These are phyloP conservation scores for Scaptomyza cyrtandrae DNA, from an alignment of 2,888 invertebrate species.

Conservation along the genomic window DNA sequence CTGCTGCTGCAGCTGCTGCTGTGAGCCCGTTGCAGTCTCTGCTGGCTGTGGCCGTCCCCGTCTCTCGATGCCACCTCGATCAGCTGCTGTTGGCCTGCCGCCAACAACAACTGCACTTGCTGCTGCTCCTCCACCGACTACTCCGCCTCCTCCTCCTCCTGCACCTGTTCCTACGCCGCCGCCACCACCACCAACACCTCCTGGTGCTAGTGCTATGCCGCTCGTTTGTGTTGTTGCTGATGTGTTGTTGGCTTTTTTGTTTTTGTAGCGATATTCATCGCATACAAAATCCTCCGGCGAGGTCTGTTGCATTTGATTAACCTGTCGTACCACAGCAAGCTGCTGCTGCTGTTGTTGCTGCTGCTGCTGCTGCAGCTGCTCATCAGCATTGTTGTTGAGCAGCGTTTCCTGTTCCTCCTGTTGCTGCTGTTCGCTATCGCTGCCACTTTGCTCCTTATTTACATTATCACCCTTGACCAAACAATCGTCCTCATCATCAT, in stretches of 20 bases:
- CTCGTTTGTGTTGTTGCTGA: slow-evolving; percentile 76
- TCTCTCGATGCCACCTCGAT: slow-evolving; percentile 81
- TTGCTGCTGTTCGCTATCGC: slow-evolving; percentile 54
- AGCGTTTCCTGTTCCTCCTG: slow-evolving; percentile 77
- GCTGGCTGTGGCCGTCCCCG: slow-evolving; percentile 82
- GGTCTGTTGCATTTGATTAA: slow-evolving; percentile 84
- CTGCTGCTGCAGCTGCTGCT: slow-evolving; percentile 63
- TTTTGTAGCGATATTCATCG: slow-evolving; percentile 82
- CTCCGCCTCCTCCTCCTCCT: slow-evolving; percentile 34
- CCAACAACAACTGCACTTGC: slow-evolving; percentile 65
- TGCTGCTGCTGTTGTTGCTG: slow-evolving; percentile 63
- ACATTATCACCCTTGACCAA: slow-evolving; percentile 84
- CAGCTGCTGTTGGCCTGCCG: slow-evolving; percentile 78
- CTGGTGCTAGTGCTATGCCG: slow-evolving; percentile 64
- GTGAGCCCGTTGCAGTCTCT: slow-evolving; percentile 76
- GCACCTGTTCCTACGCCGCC: slow-evolving; percentile 19
- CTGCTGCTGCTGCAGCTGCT: slow-evolving; percentile 68
- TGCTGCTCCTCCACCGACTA: slow-evolving; percentile 58
- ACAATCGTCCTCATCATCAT: slow-evolving; percentile 64
- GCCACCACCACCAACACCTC: slow-evolving; percentile 36
- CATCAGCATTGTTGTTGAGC: slow-evolving; percentile 82
- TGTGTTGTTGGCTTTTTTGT: slow-evolving; percentile 74
- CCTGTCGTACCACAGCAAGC: slow-evolving; percentile 73
- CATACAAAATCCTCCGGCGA: slow-evolving; percentile 84
- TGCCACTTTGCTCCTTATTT: slow-evolving; percentile 80